These are phyloP conservation scores for Sitophilus oryzae DNA, from an alignment of 1,140 invertebrate genomes.

Conservation along the genomic window DNA sequence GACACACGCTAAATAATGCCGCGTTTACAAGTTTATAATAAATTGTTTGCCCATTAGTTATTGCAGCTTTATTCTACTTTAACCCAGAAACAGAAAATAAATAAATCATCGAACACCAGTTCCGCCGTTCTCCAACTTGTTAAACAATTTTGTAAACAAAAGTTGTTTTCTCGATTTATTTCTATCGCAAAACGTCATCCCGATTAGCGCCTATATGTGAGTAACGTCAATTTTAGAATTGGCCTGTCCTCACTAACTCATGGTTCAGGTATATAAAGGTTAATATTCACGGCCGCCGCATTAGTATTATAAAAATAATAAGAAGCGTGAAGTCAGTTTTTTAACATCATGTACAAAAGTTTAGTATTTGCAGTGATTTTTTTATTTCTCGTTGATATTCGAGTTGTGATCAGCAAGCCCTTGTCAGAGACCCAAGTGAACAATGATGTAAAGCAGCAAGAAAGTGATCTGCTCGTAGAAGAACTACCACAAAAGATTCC, in stretches of 20 bases:
- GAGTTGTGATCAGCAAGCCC: not conserved
- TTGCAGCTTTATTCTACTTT: too few relatives aligned
- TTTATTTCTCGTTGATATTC: not conserved
- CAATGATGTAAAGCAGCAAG: not conserved
- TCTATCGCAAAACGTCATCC: too few relatives aligned
- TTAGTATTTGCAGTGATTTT: constrained; percentile 6
- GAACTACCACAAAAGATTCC: not conserved
- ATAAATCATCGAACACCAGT: too few relatives aligned
- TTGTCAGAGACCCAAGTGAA: not conserved
- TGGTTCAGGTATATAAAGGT: not conserved
- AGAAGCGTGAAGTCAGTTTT: not conserved
- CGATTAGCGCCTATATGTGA: constrained; percentile 15
- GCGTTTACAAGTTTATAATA: too few relatives aligned
- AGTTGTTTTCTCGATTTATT: too few relatives aligned
- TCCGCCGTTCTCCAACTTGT: too few relatives aligned
- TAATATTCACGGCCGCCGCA: not conserved
- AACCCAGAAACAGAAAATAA: too few relatives aligned
- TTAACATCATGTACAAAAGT: not conserved
- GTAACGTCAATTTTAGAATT: constrained; percentile 13
- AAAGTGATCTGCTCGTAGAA: constrained; percentile 1
- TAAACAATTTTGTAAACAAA: too few relatives aligned
- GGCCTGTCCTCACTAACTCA: not conserved
- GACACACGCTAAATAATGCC: too few relatives aligned
- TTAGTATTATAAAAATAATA: not conserved
- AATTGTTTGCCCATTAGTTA: too few relatives aligned